Evolutionary conservation across 2,888 invertebrate genomes (phyloP).

Genomic region (Pandemis cinnamomeana): DNA sequence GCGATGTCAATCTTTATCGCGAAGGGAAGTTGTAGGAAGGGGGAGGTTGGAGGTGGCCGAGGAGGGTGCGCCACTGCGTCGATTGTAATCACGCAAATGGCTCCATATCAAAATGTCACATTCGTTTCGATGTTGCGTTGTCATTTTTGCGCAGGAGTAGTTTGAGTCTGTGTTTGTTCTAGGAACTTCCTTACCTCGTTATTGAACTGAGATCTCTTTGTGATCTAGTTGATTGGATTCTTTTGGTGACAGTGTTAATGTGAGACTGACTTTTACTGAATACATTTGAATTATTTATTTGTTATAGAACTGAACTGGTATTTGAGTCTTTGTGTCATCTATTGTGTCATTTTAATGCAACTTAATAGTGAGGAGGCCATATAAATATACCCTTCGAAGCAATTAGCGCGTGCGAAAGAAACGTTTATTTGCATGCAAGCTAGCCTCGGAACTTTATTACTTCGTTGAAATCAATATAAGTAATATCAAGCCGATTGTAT

Average conservation of each 20-base stretch:
- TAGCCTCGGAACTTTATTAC: too few species aligned
- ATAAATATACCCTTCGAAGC: too few species aligned
- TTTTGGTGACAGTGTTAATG: neutral
- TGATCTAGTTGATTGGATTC: neutral
- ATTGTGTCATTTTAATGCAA: too few species aligned
- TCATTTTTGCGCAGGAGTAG: conserved; percentile 67
- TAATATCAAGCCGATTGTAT: too few species aligned
- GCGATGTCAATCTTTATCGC: conserved; percentile 83
- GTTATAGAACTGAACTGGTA: too few species aligned
- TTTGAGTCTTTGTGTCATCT: too few species aligned
- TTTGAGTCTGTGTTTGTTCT: conserved; percentile 45
- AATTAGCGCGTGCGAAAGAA: too few species aligned
- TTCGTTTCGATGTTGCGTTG: conserved; percentile 74
- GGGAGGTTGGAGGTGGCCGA: conserved; percentile 60
- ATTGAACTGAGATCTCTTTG: neutral
- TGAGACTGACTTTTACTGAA: neutral
- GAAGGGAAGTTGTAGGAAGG: conserved; percentile 76
- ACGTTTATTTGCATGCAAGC: too few species aligned
- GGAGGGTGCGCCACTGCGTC: conserved; percentile 81
- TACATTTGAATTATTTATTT: too few species aligned
- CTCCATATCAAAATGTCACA: conserved; percentile 82
- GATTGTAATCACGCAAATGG: conserved; percentile 84
- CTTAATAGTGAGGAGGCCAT: too few species aligned
- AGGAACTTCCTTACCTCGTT: conserved; percentile 31
- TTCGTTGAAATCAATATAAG: too few species aligned